A percentile compares a stretch with the other conserved stretches of the same genome.
phyloP scores from a whole-genome alignment of 1,140 invertebrate species.

The Drosophila sturtevanti region DNA sequence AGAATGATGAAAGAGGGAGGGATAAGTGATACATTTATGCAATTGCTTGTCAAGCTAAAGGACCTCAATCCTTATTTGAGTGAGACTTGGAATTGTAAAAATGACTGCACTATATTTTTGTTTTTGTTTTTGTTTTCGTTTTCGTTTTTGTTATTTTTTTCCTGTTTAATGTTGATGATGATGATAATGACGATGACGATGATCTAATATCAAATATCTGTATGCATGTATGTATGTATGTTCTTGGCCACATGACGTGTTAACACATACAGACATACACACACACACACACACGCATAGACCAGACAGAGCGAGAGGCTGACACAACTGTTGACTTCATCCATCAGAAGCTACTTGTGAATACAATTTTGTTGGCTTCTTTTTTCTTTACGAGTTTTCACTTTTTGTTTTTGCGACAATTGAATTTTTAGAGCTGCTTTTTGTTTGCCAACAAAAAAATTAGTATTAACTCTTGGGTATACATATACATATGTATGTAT shows the following conservation, averaged over 20 bases:
- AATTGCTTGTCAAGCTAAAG: neutral
- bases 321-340: constrained; percentile 30
- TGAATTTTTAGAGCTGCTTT: constrained; percentile 53
- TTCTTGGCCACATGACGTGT: constrained; percentile 1
- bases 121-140: neutral
- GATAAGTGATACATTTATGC: constrained; percentile 8
- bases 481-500: neutral
- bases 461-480: constrained; percentile 28
- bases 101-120: neutral
- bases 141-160: no score
- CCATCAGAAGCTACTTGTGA: constrained; percentile 30
- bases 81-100: neutral
- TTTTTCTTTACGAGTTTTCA: neutral
- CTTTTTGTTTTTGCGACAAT: constrained; percentile 24
- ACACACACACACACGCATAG: neutral
- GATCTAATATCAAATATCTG: neutral
- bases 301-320: neutral
- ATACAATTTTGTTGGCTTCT: constrained; percentile 40
- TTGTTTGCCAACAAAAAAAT: constrained; percentile 58
- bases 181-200: constrained; percentile 3
- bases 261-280: constrained; percentile 4
- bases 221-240: neutral
- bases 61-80: constrained; percentile 1
- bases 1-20: neutral
- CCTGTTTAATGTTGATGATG: neutral